phyloP scores from a whole-genome alignment of 2,797 vertebrate genomes.

The Harpagifer antarcticus region DNA sequence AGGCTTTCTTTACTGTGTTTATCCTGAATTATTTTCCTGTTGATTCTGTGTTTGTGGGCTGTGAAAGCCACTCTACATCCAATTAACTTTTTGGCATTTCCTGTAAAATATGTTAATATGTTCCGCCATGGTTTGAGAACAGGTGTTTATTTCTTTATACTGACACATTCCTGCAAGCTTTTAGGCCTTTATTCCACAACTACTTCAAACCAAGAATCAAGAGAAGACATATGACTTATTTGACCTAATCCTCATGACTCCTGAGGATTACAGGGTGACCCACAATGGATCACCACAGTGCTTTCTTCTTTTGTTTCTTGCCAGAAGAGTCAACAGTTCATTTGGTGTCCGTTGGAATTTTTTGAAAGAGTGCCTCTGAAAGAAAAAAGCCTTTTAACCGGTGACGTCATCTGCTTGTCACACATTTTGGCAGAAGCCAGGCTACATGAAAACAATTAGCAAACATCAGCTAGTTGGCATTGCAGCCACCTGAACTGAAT shows the following conservation, averaged over 20 bases:
- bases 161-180: slow-evolving; percentile 12
- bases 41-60: slow-evolving; percentile 9
- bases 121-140: neutral
- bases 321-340: slow-evolving; percentile 43
- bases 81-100: slow-evolving; percentile 13
- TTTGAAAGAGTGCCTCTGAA: slow-evolving; percentile 34
- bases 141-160: slow-evolving; percentile 8
- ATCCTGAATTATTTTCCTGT: slow-evolving; percentile 9
- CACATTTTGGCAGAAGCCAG: slow-evolving; percentile 12
- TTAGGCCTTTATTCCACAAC: slow-evolving; percentile 27
- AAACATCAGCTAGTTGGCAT: slow-evolving; percentile 6
- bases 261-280: slow-evolving; percentile 46
- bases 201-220: slow-evolving; percentile 40
- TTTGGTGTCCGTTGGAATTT: slow-evolving; percentile 38
- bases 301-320: slow-evolving; percentile 52
- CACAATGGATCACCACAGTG: slow-evolving; percentile 28
- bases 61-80: neutral
- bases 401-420: slow-evolving; percentile 53
- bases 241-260: slow-evolving; percentile 58
- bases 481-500: neutral
- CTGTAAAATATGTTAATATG: slow-evolving; percentile 7
- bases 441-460: slow-evolving; percentile 12
- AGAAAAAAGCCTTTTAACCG: slow-evolving; percentile 29
- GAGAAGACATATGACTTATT: slow-evolving; percentile 53
- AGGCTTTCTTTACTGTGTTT: slow-evolving; percentile 24